Evolutionary conservation across 2,113 vertebrate species (phyloP), one percentile per base, ranked within the genome.

Genomic region (Albula goreensis): DNA sequence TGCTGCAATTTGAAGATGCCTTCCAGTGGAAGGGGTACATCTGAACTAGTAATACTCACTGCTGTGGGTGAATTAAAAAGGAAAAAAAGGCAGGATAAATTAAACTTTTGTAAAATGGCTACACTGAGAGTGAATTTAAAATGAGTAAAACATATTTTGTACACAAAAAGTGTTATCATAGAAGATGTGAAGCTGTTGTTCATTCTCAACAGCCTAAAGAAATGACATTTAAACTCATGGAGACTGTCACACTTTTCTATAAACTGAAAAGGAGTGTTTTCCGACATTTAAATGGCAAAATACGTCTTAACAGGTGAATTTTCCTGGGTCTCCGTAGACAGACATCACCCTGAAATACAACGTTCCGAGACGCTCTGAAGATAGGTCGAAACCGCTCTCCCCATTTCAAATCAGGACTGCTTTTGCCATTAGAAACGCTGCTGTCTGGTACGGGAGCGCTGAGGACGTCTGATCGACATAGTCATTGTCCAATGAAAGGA

Each of bases 401-500:
- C 51, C 78, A 49, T 49, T 80, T 9, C 41, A 12, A 5, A 12
- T 22, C 13, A 22, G 2, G 5, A 7, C 53, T 3, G 22, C 50
- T 50, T 51, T 13, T 25, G 80, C 52, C 50, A 22, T 25, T 52
- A 53, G n/a, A 52, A 5, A 50, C 52, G 52, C 19, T 77, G 41
- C 19, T 22, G 13, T 85, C 11, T 78, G 25, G 5, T 57, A 78
- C 11, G 8, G 5, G 31, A 78, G 15, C 2, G 74, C 70, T 57
- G 74, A 50, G 11, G 41, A 56, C 22, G 11, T 10, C 17, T 79
- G 84, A 85, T 52, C 11, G 84, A 56, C 74, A 77, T 77, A 53
- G 41, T 3, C 52, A 19, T 57, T 57, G 53, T 49, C 74, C 74
- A 85, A 85, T 85, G 13, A 60, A 79, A 48, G 31, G 66, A 77